Conservation (phyloP, 2,113 vertebrate genomes). For the Neoarius graeffei region DNA sequence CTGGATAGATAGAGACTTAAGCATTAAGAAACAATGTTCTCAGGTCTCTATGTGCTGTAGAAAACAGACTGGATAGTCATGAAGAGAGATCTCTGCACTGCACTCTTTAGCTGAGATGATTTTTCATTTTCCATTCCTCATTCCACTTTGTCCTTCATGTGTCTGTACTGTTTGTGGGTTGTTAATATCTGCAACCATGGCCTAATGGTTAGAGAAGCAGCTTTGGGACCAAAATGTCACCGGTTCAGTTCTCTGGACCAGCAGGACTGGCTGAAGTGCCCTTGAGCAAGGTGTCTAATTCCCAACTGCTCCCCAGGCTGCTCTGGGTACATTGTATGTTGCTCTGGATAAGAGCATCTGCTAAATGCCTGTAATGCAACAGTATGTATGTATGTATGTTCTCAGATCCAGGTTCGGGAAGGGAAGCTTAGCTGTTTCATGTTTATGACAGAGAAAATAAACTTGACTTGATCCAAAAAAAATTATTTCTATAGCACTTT, state of each 20-base stretch:
- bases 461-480: too few relatives aligned
- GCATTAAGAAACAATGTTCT: conserved; percentile 62
- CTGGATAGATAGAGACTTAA: conserved; percentile 72
- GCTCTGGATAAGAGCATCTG: too few relatives aligned
- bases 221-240: too few relatives aligned
- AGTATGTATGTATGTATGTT: too few relatives aligned
- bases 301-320: too few relatives aligned
- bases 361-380: too few relatives aligned
- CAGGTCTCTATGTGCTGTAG: background rate
- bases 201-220: too few relatives aligned
- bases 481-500: too few relatives aligned
- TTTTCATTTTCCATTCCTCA: background rate
- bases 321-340: too few relatives aligned
- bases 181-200: background rate
- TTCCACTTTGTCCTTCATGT: background rate
- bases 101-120: background rate
- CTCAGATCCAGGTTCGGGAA: background rate
- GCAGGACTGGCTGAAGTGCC: too few relatives aligned
- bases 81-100: conserved; percentile 1
- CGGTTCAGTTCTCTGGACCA: too few relatives aligned
- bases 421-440: background rate
- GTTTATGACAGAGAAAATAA: background rate
- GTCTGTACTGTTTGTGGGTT: background rate
- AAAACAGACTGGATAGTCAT: conserved; percentile 48
- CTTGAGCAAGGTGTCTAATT: too few relatives aligned